These are phyloP conservation scores for Megaceryle torquata DNA, from an alignment of 2,113 vertebrate species.

Conservation along the genomic window DNA sequence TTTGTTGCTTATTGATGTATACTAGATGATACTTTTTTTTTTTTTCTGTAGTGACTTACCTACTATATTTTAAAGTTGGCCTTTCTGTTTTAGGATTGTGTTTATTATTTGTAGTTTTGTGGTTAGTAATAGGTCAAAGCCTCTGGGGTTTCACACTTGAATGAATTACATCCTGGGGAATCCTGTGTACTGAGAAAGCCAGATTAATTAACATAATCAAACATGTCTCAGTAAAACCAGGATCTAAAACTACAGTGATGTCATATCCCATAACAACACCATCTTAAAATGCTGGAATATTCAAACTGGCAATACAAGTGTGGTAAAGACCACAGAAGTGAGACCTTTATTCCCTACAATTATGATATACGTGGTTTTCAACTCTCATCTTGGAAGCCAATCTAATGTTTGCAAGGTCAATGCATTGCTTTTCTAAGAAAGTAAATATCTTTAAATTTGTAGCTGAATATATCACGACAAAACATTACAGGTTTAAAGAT, in stretches of 20 bases:
- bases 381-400: background rate
- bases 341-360: background rate
- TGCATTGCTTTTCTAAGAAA: background rate
- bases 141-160: constrained; percentile 63
- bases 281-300: background rate
- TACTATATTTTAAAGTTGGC: background rate
- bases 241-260: constrained; percentile 59
- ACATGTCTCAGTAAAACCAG: constrained; percentile 39
- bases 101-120: background rate
- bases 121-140: constrained; percentile 63
- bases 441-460: background rate
- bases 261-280: constrained; percentile 33
- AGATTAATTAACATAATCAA: constrained; percentile 64
- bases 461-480: background rate
- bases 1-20: background rate
- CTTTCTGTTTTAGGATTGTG: background rate
- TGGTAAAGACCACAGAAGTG: background rate
- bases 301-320: background rate
- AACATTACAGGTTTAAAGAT: background rate
- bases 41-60: background rate
- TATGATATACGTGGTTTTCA: background rate
- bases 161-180: constrained; percentile 52
- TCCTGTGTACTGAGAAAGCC: constrained; percentile 19
- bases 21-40: background rate
- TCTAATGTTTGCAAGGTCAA: background rate